These are phyloP conservation scores for Eristalis arbustorum DNA, from an alignment of 2,888 invertebrate species.

Conservation along the genomic window DNA sequence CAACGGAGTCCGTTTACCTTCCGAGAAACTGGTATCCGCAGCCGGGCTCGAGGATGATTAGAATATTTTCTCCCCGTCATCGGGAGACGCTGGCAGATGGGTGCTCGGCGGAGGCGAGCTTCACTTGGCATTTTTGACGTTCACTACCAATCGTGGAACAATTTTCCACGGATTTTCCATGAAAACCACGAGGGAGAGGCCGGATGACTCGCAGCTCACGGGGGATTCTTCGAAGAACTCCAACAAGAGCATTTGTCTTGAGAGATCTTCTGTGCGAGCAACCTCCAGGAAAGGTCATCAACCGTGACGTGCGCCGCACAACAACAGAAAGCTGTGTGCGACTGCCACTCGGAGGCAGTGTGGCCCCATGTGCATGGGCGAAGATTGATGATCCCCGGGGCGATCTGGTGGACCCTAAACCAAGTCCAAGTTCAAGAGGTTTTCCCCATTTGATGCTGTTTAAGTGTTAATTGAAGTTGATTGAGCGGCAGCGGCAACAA, in stretches of 20 bases:
- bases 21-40: conserved; percentile 5
- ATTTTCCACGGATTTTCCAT: conserved; percentile 53
- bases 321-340: background rate
- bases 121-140: conserved; percentile 32
- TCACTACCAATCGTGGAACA: conserved; percentile 46
- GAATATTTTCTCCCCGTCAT: conserved; percentile 25
- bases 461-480: conserved; percentile 68
- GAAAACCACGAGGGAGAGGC: conserved; percentile 2
- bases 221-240: conserved; percentile 42
- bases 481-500: conserved; percentile 62
- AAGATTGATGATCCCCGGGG: conserved; percentile 60
- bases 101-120: conserved; percentile 13
- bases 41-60: conserved; percentile 37
- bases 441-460: conserved; percentile 56
- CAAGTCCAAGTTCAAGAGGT: conserved; percentile 64
- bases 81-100: background rate
- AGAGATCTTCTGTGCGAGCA: conserved; percentile 20
- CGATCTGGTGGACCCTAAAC: conserved; percentile 54
- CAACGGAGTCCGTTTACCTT: conserved; percentile 32
- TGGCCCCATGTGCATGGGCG: conserved; percentile 17
- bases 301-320: conserved; percentile 40
- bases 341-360: no score
- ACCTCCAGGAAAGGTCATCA: conserved; percentile 47
- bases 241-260: conserved; percentile 1
- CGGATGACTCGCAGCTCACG: conserved; percentile 11